These are phyloP conservation scores for Eulimnadia texana DNA, from an alignment of 1,140 invertebrate genomes.

Conservation along the genomic window DNA sequence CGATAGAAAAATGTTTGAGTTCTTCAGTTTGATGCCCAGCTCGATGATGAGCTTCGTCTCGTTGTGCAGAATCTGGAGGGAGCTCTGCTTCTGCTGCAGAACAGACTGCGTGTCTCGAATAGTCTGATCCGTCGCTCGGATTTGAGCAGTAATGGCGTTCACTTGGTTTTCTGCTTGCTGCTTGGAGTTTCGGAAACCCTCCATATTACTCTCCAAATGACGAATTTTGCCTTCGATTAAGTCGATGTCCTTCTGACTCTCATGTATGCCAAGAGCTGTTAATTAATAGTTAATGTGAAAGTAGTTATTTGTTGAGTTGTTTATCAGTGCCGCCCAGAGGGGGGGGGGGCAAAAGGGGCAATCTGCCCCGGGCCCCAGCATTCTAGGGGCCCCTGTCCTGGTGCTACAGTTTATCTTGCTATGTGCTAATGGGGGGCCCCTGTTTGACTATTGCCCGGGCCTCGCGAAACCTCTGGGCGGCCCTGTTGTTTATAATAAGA, in stretches of 20 bases:
- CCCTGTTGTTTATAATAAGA: too few relatives aligned
- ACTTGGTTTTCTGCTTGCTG: background rate
- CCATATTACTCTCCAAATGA: background rate
- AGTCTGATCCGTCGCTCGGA: background rate
- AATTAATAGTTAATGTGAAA: background rate
- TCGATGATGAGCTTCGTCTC: constrained; percentile 1
- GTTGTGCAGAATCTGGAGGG: background rate
- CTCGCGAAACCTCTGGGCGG: too few relatives aligned
- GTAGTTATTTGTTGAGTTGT: background rate
- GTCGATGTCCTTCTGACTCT: background rate
- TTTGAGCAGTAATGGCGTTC: background rate
- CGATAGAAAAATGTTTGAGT: background rate
- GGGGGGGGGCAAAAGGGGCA: too few relatives aligned
- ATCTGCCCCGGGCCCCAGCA: too few relatives aligned
- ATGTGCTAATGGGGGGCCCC: too few relatives aligned
- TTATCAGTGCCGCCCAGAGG: too few relatives aligned
- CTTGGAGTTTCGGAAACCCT: constrained; percentile 1
- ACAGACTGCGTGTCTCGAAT: background rate
- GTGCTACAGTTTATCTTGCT: too few relatives aligned
- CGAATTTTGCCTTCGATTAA: background rate
- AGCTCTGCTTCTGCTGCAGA: background rate
- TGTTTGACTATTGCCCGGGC: too few relatives aligned
- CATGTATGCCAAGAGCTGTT: background rate
- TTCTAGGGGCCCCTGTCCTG: too few relatives aligned
- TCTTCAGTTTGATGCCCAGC: constrained; percentile 6